Base-by-base conservation (phyloP, 2,113 vertebrate genomes). In the Aramus guarauna region DNA sequence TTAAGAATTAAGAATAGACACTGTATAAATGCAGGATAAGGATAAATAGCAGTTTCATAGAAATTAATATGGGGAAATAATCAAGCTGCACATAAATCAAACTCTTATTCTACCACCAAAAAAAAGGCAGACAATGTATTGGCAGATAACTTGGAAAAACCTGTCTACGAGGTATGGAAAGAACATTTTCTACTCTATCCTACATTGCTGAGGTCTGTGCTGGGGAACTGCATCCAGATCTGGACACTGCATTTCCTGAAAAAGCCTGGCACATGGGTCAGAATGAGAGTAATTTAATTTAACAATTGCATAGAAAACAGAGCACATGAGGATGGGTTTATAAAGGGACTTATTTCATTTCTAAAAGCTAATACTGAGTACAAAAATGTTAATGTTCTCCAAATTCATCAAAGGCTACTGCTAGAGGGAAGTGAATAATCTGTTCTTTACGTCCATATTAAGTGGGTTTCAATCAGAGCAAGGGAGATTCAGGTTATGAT, bases 281-380 rank as follows among this genome's bases (percentile, higher is more conserved):
- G 50, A 88, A 55, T 41, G 9, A 41, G 3, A 75, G 4, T n/a
- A 90, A 67, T n/a, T 7, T 23, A 79, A 85, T 64, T 47, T 59
- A 85, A 6, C 4, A 72, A 15, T 24, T 59, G 2, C 18, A 48
- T 5, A 36, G 47, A 74, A 86, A 88, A 58, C 3, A 1, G 26
- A 58, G 32, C 37, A 2, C 26, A n/a, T 47, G 17, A 82, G 17
- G 32, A 5, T 0, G 0, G 10, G 3, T 72, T 84, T 75, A 55
- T 26, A 55, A 81, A 45, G 7, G 6, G 23, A 12, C 4, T 66
- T 30, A 24, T 1, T 93, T 71, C 0, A n/a, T 63, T 78, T 68
- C 37, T 72, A 43, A 88, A 90, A 78, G 1, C 29, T 45, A 73
- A 77, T 30, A 36, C 20, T 43, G 14, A 53, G 10, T 56, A 48